Evolutionary conservation across 2,113 vertebrate genomes (phyloP).

Genomic region (Oncorhynchus nerka): DNA sequence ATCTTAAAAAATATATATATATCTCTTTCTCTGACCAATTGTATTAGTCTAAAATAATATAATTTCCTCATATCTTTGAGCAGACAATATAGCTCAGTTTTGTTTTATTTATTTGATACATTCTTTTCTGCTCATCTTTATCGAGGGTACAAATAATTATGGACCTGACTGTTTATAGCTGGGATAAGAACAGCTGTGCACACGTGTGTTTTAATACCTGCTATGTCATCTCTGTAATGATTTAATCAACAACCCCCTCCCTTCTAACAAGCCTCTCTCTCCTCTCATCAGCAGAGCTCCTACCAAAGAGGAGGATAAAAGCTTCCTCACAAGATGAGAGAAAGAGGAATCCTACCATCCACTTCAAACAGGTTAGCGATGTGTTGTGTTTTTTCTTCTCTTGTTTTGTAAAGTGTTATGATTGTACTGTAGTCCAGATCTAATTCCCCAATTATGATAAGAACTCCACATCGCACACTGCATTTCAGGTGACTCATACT

Average conservation of each 20-base stretch:
- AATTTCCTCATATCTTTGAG: no score
- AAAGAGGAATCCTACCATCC: slow-evolving; percentile 35
- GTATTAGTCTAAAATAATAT: no score
- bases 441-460: slow-evolving; percentile 48
- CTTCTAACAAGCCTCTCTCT: slow-evolving; percentile 54
- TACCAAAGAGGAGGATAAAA: slow-evolving; percentile 53
- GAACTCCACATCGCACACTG: slow-evolving; percentile 36
- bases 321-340: slow-evolving; percentile 44
- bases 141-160: no score
- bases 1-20: no score
- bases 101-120: no score
- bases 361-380: neutral
- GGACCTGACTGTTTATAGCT: no score
- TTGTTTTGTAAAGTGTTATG: slow-evolving; percentile 34
- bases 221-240: slow-evolving; percentile 57
- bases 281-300: slow-evolving; percentile 39
- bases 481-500: no score
- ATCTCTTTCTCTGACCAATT: no score
- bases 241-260: slow-evolving; percentile 63
- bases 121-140: no score
- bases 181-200: neutral
- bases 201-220: no score
- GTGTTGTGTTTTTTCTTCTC: slow-evolving; percentile 17
- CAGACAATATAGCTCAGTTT: no score
- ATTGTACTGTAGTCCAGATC: slow-evolving; percentile 6